Percentiles rank a stretch among this genome's conserved stretches.
Conservation (phyloP, 2,113 vertebrate species). For the Amphiprion ocellaris region DNA sequence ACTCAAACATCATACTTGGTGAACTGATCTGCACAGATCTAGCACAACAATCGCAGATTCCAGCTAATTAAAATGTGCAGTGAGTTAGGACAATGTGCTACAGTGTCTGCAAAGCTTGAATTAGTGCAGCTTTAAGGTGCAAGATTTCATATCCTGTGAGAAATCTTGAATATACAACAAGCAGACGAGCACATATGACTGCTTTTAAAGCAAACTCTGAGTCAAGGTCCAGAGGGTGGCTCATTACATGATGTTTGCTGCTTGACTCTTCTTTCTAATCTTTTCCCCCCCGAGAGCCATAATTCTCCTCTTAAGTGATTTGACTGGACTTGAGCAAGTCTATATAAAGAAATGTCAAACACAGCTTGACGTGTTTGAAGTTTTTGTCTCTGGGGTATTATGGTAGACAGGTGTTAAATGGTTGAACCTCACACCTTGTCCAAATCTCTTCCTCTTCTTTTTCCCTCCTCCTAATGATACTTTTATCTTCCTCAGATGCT, state of each 20-base stretch:
- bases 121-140: background rate
- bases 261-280: conserved; percentile 10
- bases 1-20: no score
- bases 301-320: conserved; percentile 1
- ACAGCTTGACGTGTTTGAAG: conserved; percentile 28
- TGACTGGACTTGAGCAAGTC: conserved; percentile 22
- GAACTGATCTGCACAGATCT: no score
- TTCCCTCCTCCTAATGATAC: conserved; percentile 19
- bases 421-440: conserved; percentile 38
- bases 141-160: background rate
- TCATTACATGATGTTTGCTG: conserved; percentile 11
- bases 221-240: background rate
- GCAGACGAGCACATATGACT: conserved; percentile 3
- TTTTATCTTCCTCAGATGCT: conserved; percentile 15
- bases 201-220: background rate
- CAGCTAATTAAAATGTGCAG: no score
- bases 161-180: background rate
- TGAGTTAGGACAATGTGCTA: no score
- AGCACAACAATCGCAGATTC: background rate
- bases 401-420: conserved; percentile 55
- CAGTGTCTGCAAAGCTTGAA: background rate
- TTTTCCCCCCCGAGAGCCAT: conserved; percentile 1
- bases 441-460: background rate
- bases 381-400: conserved; percentile 12
- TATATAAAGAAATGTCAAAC: conserved; percentile 46